Base-by-base conservation (phyloP, 2,113 vertebrate genomes). In the Eupsittula cactorum region DNA sequence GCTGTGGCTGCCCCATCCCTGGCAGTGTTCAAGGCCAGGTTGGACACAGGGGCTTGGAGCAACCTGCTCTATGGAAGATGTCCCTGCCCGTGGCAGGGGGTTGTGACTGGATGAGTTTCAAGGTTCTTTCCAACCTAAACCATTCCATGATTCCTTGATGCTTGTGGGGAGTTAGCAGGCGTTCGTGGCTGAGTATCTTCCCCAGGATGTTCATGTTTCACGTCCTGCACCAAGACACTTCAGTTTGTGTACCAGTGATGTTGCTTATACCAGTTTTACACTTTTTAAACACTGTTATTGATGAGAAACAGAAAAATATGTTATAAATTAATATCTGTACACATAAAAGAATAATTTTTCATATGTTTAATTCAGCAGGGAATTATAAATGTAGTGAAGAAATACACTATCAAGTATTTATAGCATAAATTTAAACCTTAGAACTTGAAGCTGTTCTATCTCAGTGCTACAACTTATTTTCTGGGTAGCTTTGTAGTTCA, bases 351-450 rank as follows among this genome's bases (percentile, higher is more conserved):
- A 44, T 71, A 1, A 9, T 76, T 91, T 80, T 88, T 79, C 47
- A 13, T 78, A 21, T 46, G 31, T 91, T 84, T 76, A 86, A 75
- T 92, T 94, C 83, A 70, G 49, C 44, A 35, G 42, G 62, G 69
- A 76, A 64, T 71, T 90, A 78, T 39, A 78, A 96, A 86, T 65
- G 50, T 49, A 37, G 47, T 21, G n/a, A 74, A 86, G 80, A 82
- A 84, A 86, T 41, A 50, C 7, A 46, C 52, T 83, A 10, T 49
- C 3, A 88, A 59, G 47, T 79, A 81, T 78, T 95, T 85, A 42
- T 5, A 53, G 84, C 69, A 49, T 73, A 73, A 68, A 89, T 93
- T 74, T 90, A 73, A 76, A 65, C 59, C 79, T 80, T 28, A 76
- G 85, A 79, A 75, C 74, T 82, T 47, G 73, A 73, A 92, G 80